Evolutionary conservation across 1,140 invertebrate species (phyloP).

Genomic region (Camponotus pennsylvanicus): DNA sequence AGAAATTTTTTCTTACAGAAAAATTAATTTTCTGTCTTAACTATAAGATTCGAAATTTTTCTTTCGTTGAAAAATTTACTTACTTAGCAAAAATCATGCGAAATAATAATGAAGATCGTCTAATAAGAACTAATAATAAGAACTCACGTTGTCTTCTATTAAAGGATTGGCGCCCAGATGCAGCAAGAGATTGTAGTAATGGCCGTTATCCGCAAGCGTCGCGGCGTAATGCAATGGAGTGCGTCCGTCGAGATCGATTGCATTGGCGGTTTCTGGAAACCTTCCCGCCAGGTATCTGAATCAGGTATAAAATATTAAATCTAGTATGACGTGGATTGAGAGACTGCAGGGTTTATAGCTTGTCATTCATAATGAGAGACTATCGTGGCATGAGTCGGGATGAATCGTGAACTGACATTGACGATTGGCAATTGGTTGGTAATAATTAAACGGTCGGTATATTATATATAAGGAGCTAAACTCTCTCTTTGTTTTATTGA

Average conservation of each 20-base stretch:
- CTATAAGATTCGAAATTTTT: not conserved
- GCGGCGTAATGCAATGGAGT: constrained; percentile 97
- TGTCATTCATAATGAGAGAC: constrained; percentile 1
- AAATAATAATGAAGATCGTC: not conserved
- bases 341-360: constrained; percentile 16
- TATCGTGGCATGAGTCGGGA: not conserved
- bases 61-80: not conserved
- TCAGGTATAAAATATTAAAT: constrained; percentile 52
- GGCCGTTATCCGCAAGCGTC: constrained; percentile 93
- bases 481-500: not conserved
- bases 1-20: no score
- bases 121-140: not conserved
- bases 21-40: no score
- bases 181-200: constrained; percentile 94
- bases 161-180: constrained; percentile 95
- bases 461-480: not conserved
- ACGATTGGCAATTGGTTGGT: not conserved
- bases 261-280: constrained; percentile 94
- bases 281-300: constrained; percentile 86
- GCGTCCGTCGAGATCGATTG: constrained; percentile 92
- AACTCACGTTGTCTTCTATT: constrained; percentile 93
- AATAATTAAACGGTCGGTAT: not conserved
- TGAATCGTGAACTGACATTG: constrained; percentile 19
- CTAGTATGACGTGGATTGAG: constrained; percentile 26
- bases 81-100: not conserved